A percentile compares a stretch with the other conserved stretches of the same genome.
Evolutionary conservation across 2,888 invertebrate species (phyloP).

Genomic region (Pollenia amentaria): DNA sequence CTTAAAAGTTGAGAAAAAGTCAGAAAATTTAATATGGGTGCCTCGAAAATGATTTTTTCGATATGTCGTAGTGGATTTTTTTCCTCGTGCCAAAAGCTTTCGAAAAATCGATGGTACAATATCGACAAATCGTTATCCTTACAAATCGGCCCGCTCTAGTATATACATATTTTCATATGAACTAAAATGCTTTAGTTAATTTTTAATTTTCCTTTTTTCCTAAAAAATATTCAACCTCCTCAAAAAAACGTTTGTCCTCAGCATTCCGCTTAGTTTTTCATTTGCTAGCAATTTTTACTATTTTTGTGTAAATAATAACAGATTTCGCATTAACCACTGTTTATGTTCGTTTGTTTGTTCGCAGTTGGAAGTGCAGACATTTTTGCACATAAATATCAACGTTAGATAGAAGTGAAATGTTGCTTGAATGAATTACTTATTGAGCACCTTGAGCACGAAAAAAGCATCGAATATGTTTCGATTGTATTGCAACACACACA

Average conservation of each 20-base stretch:
- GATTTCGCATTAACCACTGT: constrained; percentile 49
- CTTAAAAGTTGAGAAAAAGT: too few relatives aligned
- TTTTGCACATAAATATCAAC: constrained; percentile 63
- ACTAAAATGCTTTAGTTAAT: constrained; percentile 22
- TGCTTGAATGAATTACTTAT: constrained; percentile 77
- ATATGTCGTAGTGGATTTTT: too few relatives aligned
- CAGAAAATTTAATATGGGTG: too few relatives aligned
- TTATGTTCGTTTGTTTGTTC: constrained; percentile 24
- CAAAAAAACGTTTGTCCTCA: background rate
- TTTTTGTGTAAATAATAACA: constrained; percentile 37
- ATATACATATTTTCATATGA: background rate
- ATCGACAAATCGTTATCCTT: too few relatives aligned
- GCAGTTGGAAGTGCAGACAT: constrained; percentile 46
- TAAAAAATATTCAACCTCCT: too few relatives aligned
- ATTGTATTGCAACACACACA: constrained; percentile 37
- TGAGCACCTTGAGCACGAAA: constrained; percentile 76
- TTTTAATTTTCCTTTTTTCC: background rate
- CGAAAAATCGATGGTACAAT: too few relatives aligned
- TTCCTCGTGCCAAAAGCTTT: too few relatives aligned
- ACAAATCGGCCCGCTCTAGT: too few relatives aligned
- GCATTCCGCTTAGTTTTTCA: constrained; percentile 7
- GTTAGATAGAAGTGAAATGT: constrained; percentile 74
- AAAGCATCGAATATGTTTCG: constrained; percentile 72
- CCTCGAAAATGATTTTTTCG: too few relatives aligned
- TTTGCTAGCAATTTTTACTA: constrained; percentile 34